Evolutionary conservation across 2,113 vertebrate species (phyloP), one percentile per base, ranked within the genome.

Genomic region (Hippopotamus amphibius): DNA sequence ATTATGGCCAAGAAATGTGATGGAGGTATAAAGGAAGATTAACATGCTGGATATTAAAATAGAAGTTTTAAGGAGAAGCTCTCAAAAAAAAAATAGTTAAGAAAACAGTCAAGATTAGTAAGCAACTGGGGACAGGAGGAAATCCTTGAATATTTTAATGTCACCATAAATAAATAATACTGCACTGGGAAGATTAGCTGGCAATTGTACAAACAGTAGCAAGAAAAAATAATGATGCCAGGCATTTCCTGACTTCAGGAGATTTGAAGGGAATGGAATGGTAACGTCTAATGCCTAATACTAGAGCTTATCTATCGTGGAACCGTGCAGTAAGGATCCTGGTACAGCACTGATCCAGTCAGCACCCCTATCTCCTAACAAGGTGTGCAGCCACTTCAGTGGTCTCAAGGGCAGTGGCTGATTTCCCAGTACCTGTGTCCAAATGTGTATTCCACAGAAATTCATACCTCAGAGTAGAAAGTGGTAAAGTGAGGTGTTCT

Each of bases 131-230:
- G 46, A 81, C 33, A 19, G 82, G 28, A 87, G 28, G 82, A 95
- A 88, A 92, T 88, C 30, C 55, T 65, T 80, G 71, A 68, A 28
- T 92, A n/a, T 88, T 89, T 5, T 69, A 85, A 41, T 46, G 30
- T 63, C 66, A n/a, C n/a, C 50, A 69, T 90, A 95, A 81, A 53
- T 95, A 81, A 81, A 46, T 95, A 76, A 81, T 65, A 89, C 16
- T 68, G 16, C 26, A 57, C 33, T 84, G 41, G 33, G 28, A 72
- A 74, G 57, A 22, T 68, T 93, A 66, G 46, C 41, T 68, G 48
- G 50, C 33, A 74, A 24, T 71, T 92, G 13, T 79, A 37, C 55
- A 71, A 61, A 43, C 14, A 53, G 5, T 59, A 72, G 22, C 15
- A 53, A 76, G 19, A 33, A 63, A 50, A 65, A 88, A 55, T 30